Conservation (phyloP, 2,797 vertebrate genomes). For the Pangasius djambal region DNA sequence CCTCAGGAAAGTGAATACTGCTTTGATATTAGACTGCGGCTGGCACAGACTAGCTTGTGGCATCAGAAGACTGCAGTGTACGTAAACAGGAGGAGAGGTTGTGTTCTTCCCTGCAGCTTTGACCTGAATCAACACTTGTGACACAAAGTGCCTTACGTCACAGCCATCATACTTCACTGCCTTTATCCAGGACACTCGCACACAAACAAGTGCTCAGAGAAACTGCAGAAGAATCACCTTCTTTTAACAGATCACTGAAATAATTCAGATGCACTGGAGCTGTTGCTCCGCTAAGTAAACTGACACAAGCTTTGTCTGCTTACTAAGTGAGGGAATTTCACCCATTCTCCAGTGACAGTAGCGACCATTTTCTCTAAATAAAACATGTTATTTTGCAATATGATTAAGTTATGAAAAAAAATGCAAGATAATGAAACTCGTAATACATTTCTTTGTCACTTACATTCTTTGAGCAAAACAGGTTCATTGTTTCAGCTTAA, state of each 20-base stretch:
- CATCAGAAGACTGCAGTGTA: constrained; percentile 36
- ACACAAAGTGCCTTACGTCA: constrained; percentile 42
- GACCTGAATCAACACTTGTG: constrained; percentile 39
- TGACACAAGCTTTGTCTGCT: background rate
- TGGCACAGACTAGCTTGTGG: constrained; percentile 27
- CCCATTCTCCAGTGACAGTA: background rate
- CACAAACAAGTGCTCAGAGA: background rate
- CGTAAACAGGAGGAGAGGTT: constrained; percentile 42
- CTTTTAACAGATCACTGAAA: background rate
- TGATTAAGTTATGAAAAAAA: background rate
- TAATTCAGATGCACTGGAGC: background rate
- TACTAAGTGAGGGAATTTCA: background rate
- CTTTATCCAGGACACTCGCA: constrained; percentile 12
- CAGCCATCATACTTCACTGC: constrained; percentile 6
- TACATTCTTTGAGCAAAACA: background rate
- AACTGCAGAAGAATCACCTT: constrained; percentile 1
- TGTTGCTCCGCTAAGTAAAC: constrained; percentile 36
- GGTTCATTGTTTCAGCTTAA: background rate
- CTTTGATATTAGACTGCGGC: constrained; percentile 34
- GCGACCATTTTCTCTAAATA: background rate
- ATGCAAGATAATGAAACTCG: background rate
- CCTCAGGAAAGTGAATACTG: constrained; percentile 26
- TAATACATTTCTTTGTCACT: background rate
- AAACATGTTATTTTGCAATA: background rate
- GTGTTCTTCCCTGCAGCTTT: constrained; percentile 39